phyloP scores from a whole-genome alignment of 2,888 invertebrate genomes.

The Heteromurus nitidus region DNA sequence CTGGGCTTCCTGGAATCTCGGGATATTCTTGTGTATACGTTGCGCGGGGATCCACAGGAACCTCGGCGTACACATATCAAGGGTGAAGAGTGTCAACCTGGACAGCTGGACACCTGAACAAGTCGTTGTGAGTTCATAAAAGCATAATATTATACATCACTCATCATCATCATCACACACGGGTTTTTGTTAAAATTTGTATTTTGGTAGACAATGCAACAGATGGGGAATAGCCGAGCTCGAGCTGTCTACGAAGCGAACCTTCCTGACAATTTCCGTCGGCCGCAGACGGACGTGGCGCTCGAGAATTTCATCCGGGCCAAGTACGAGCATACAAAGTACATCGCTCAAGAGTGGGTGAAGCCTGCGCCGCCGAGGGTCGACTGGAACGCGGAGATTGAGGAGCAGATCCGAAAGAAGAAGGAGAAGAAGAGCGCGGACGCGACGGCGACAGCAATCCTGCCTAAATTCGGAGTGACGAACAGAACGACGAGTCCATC shows the following conservation, averaged over 20 bases:
- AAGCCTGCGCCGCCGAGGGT: constrained; percentile 72
- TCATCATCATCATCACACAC: no score
- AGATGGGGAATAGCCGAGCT: constrained; percentile 98
- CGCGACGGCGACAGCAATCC: neutral
- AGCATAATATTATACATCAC: no score
- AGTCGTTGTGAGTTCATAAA: constrained; percentile 84
- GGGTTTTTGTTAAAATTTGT: constrained; percentile 75
- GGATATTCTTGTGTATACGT: constrained; percentile 97
- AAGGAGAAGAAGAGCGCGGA: constrained; percentile 76
- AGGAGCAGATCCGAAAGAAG: constrained; percentile 91
- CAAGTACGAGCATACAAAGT: constrained; percentile 98
- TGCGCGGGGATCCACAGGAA: constrained; percentile 99
- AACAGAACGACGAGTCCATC: neutral
- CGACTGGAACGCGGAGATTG: constrained; percentile 89
- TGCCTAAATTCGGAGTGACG: constrained; percentile 18
- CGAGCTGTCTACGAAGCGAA: constrained; percentile 98
- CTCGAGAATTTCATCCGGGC: constrained; percentile 97
- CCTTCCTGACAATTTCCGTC: constrained; percentile 93
- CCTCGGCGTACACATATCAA: constrained; percentile 98
- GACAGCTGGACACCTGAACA: constrained; percentile 99
- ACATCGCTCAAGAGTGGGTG: constrained; percentile 98
- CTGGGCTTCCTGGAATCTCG: constrained; percentile 99
- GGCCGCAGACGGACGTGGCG: constrained; percentile 95
- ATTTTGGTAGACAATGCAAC: constrained; percentile 85
- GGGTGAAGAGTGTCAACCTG: constrained; percentile 98